Evolutionary conservation across 2,797 vertebrate genomes (phyloP).

Genomic region (Gymnothorax reevesii): DNA sequence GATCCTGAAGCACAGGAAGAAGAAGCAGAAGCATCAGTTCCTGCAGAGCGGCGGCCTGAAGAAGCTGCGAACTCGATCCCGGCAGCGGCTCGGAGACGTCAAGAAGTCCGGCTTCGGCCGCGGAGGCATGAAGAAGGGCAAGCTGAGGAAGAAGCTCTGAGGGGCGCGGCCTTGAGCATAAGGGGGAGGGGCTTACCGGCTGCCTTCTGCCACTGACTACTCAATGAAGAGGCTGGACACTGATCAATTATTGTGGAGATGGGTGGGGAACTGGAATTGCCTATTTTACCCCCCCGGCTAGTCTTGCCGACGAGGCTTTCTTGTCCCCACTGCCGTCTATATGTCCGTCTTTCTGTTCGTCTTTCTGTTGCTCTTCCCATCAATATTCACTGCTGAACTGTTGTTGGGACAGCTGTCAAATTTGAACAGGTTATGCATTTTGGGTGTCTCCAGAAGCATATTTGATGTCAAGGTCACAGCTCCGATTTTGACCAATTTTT

Average conservation of each 20-base stretch:
- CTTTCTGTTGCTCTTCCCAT: not conserved
- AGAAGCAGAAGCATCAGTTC: slow-evolving; percentile 80
- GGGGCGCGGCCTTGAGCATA: not conserved
- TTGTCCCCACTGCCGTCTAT: no score
- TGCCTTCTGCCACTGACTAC: not conserved
- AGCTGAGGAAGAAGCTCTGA: slow-evolving; percentile 81
- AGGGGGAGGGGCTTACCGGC: not conserved
- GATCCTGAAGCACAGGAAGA: slow-evolving; percentile 88
- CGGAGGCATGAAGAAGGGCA: slow-evolving; percentile 78
- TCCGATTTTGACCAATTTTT: no score
- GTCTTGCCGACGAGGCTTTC: no score
- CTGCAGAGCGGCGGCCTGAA: slow-evolving; percentile 85
- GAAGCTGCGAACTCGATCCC: slow-evolving; percentile 73
- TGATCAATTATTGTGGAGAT: not conserved
- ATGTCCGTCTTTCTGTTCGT: no score
- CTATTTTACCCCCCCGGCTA: not conserved
- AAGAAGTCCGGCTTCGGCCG: slow-evolving; percentile 86
- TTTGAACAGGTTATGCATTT: no score
- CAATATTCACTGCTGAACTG: not conserved
- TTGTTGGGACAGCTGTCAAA: no score
- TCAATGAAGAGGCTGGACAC: slow-evolving; percentile 28
- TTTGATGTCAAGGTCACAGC: no score
- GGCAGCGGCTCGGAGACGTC: slow-evolving; percentile 73
- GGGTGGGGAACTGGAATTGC: not conserved
- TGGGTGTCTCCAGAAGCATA: no score